Conservation (phyloP, 2,888 invertebrate species). For the Cerceris rybyensis region DNA sequence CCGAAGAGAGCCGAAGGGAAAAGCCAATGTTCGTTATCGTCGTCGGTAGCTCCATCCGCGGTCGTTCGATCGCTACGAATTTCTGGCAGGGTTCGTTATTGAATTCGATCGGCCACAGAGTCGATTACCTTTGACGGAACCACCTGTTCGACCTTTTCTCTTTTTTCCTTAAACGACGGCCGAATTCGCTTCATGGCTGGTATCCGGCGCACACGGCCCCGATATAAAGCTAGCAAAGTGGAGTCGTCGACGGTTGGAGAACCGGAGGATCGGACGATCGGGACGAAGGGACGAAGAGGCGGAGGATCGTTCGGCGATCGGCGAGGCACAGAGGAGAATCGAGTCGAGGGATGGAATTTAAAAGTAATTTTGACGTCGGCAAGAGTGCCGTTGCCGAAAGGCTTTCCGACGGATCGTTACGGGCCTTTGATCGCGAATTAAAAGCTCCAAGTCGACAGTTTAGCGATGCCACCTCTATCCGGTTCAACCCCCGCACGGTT, state of each 20-base stretch:
- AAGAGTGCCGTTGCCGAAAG: slow-evolving; percentile 64
- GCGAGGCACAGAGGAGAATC: not conserved
- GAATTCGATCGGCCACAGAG: slow-evolving; percentile 57
- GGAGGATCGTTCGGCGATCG: not conserved
- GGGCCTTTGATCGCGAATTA: slow-evolving; percentile 80
- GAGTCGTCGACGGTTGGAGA: slow-evolving; percentile 40
- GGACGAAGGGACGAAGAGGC: not conserved
- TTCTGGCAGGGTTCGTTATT: slow-evolving; percentile 25
- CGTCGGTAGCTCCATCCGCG: not conserved
- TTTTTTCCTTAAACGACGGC: slow-evolving; percentile 56
- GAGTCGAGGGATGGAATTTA: slow-evolving; percentile 57
- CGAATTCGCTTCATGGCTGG: slow-evolving; percentile 59
- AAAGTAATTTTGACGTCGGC: slow-evolving; percentile 73
- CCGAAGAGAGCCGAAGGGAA: not conserved
- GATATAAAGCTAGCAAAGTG: slow-evolving; percentile 59
- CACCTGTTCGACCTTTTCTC: slow-evolving; percentile 67
- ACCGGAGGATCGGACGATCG: slow-evolving; percentile 18
- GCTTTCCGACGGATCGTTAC: slow-evolving; percentile 68
- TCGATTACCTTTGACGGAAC: slow-evolving; percentile 70
- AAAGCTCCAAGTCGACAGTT: slow-evolving; percentile 78
- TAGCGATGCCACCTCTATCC: slow-evolving; percentile 71
- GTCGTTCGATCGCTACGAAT: not conserved
- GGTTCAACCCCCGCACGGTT: slow-evolving; percentile 12
- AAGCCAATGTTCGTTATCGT: not conserved
- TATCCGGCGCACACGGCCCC: slow-evolving; percentile 45